These are phyloP conservation scores for Dufourea novaeangliae DNA, from an alignment of 1,140 invertebrate species.

Conservation along the genomic window DNA sequence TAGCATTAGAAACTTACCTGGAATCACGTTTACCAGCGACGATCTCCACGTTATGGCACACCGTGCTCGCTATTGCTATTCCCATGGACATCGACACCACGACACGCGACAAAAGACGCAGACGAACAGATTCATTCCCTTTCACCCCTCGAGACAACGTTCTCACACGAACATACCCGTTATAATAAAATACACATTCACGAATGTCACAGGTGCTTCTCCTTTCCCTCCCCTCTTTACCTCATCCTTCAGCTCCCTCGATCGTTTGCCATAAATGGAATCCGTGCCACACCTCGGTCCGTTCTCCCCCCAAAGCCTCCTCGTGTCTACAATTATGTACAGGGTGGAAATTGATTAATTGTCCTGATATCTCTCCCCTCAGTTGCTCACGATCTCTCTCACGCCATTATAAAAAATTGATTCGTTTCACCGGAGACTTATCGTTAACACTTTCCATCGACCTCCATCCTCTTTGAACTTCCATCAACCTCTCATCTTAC, in stretches of 20 bases:
- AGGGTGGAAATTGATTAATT: slow-evolving; percentile 73
- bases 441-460: slow-evolving; percentile 60
- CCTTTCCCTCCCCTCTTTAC: neutral
- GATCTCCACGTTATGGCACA: slow-evolving; percentile 40
- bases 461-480: slow-evolving; percentile 6
- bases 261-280: neutral
- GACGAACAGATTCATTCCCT: slow-evolving; percentile 28
- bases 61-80: slow-evolving; percentile 32
- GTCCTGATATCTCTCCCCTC: slow-evolving; percentile 69
- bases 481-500: too few species aligned
- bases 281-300: neutral
- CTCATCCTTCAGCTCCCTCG: neutral
- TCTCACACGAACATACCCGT: slow-evolving; percentile 59
- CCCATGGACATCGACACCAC: slow-evolving; percentile 1
- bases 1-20: neutral
- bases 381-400: slow-evolving; percentile 37
- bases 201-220: slow-evolving; percentile 67
- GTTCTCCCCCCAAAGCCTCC: neutral
- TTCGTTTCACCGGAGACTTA: slow-evolving; percentile 59
- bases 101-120: slow-evolving; percentile 16
- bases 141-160: neutral
- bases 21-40: slow-evolving; percentile 24
- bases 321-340: slow-evolving; percentile 56
- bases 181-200: slow-evolving; percentile 80
- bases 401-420: slow-evolving; percentile 68